Evolutionary conservation across 2,797 vertebrate species (phyloP), one percentile per base, ranked within the genome.

Genomic region (Lacerta bilineata): DNA sequence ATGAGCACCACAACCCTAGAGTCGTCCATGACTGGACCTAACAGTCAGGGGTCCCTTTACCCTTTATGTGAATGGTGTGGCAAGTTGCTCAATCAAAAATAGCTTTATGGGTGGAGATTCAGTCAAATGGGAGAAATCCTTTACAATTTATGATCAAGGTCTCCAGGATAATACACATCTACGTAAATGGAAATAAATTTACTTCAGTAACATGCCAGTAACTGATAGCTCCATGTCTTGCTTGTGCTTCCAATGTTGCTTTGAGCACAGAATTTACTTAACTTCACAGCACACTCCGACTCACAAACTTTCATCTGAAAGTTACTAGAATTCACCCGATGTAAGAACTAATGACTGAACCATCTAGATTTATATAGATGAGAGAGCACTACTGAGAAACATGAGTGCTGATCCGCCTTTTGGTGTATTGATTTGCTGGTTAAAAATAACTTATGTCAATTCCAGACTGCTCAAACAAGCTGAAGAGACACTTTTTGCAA

Each of bases 361-460:
- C 29, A n/a, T 39, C 64, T 36, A 17, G 2, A 66, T 68, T 83
- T 29, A 68, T 82, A 46, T 4, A 46, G 11, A 69, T n/a, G 61
- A 69, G 36, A 11, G 18, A 18, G 13, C 81, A 69, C 39, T 23
- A 68, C 20, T 83, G 64, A 13, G 64, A 13, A 64, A 64, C 33
- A 25, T 11, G 41, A n/a, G 27, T 69, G 81, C 81, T n/a, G 64
- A 83, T 43, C 39, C 8, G 69, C 81, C 29, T 68, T 41, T 83
- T 83, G 46, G 5, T 69, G 39, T 69, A 83, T 83, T n/a, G 81
- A 83, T 83, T 66, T 69, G 3, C 64, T 46, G 64, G 81, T 46
- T 43, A 69, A 83, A 83, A 68, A 66, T 83, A 83, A 83, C 81
- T 46, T 43, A 69, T 13, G 25, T 46, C 81, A 46, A n/a, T 69